A percentile compares a stretch with the other conserved stretches of the same genome.
Conservation (phyloP, 2,888 invertebrate genomes). For the Drosophila differens region DNA sequence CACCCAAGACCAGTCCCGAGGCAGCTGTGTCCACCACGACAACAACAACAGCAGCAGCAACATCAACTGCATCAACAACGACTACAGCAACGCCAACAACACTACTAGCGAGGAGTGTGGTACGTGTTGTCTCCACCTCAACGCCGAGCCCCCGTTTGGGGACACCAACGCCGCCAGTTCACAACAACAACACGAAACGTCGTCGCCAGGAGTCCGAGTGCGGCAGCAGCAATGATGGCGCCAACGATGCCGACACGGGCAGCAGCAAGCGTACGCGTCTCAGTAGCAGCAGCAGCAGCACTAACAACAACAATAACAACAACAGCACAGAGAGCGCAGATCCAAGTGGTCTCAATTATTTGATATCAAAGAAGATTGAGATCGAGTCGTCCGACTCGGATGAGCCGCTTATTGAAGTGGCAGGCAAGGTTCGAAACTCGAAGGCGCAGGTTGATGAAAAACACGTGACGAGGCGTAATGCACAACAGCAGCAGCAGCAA, state of each 20-base stretch:
- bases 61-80: conserved; percentile 30
- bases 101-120: conserved; percentile 43
- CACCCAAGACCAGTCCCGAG: conserved; percentile 74
- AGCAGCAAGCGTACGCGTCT: conserved; percentile 74
- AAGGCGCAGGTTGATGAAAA: conserved; percentile 71
- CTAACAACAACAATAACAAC: conserved; percentile 27
- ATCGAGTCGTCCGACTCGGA: conserved; percentile 91
- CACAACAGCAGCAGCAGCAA: conserved; percentile 52
- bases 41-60: conserved; percentile 10
- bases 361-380: conserved; percentile 82
- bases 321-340: conserved; percentile 29
- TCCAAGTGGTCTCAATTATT: conserved; percentile 30
- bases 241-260: conserved; percentile 37
- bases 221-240: conserved; percentile 84
- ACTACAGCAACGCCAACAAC: conserved; percentile 60
- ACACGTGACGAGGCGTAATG: conserved; percentile 62
- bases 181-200: conserved; percentile 86
- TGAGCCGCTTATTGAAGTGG: conserved; percentile 91
- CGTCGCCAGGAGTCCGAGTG: conserved; percentile 92
- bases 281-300: conserved; percentile 83
- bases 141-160: conserved; percentile 76
- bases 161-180: conserved; percentile 55
- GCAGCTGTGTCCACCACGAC: conserved; percentile 28
- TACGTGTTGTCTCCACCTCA: conserved; percentile 52
- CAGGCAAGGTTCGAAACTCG: conserved; percentile 88